phyloP scores from a whole-genome alignment of 23 tunicate genomes.

The Halocynthia roretzi region DNA sequence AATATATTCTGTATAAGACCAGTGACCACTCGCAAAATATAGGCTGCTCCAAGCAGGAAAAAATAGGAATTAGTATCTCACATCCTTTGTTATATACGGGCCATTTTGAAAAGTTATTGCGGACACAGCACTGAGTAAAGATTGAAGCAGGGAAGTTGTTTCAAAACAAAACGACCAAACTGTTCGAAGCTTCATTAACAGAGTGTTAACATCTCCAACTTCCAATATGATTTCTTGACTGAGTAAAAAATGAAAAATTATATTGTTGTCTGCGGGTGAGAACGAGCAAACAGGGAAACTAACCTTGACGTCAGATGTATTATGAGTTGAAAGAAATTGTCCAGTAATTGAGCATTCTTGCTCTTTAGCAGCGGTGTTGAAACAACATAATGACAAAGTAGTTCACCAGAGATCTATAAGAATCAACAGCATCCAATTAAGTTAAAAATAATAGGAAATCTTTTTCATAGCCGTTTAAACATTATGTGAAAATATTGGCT shows the following conservation, averaged over 20 bases:
- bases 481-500: too few species aligned
- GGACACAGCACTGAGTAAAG: constrained; percentile 51
- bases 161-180: constrained; percentile 16
- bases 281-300: background rate
- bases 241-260: background rate
- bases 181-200: background rate
- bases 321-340: constrained; percentile 19
- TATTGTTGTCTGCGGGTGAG: background rate
- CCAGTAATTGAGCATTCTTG: constrained; percentile 1
- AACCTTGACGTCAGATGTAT: constrained; percentile 23
- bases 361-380: background rate
- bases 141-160: constrained; percentile 1
- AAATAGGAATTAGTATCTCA: too few species aligned
- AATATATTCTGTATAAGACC: background rate
- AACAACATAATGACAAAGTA: constrained; percentile 11
- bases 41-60: too few species aligned
- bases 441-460: too few species aligned
- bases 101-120: constrained; percentile 80
- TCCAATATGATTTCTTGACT: constrained; percentile 22
- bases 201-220: background rate
- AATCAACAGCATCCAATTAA: background rate
- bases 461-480: too few species aligned
- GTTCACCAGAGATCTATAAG: constrained; percentile 22
- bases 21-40: too few species aligned
- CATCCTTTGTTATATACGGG: constrained; percentile 58